phyloP scores from a whole-genome alignment of 2,113 vertebrate species.

The Alectura lathami region DNA sequence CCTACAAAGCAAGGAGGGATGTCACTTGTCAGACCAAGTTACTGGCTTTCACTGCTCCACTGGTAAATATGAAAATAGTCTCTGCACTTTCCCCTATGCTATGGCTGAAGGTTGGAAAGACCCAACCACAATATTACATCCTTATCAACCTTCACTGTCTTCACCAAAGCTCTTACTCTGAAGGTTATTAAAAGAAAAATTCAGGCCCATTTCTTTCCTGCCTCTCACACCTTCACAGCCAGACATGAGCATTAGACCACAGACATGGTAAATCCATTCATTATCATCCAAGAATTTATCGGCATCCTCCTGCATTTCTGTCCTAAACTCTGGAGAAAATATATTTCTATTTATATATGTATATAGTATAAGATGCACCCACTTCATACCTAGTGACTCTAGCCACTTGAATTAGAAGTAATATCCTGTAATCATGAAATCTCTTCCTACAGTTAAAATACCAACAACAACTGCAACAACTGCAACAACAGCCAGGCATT shows the following conservation, averaged over 20 bases:
- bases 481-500: neutral
- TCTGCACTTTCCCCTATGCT: neutral
- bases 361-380: neutral
- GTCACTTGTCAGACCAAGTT: accelerated
- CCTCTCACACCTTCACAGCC: neutral
- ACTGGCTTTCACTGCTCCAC: neutral
- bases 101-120: neutral
- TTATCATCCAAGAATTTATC: neutral
- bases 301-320: neutral
- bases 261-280: neutral
- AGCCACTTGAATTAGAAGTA: neutral
- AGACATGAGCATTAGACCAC: neutral
- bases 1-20: neutral
- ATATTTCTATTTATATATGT: neutral
- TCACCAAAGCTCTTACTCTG: neutral
- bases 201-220: neutral
- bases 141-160: neutral
- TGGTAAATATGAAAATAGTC: neutral
- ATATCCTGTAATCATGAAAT: neutral
- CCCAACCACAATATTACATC: neutral
- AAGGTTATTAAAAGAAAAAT: neutral
- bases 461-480: neutral
- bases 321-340: neutral
- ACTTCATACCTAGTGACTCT: neutral
- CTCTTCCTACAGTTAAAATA: neutral